Conservation (phyloP, 2,797 vertebrate genomes). For the Gambelia wislizenii region DNA sequence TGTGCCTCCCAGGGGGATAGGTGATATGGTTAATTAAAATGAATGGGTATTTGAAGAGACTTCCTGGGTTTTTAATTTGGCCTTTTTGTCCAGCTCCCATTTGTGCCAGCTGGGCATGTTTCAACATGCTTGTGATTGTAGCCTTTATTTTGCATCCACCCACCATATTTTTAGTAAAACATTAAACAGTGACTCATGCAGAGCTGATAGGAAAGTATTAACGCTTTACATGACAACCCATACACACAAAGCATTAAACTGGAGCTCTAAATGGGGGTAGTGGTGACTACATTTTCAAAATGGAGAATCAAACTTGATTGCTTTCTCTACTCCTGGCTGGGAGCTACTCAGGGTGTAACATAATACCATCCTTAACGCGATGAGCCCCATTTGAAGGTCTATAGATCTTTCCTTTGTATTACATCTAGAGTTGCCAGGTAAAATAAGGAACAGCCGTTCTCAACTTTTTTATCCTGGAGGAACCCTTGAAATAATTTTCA, state of each 20-base stretch:
- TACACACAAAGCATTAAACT: neutral
- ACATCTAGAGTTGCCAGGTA: neutral
- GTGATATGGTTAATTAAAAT: slow-evolving; percentile 36
- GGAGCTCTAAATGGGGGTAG: too few species aligned
- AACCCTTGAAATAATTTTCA: too few species aligned
- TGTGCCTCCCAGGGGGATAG: neutral
- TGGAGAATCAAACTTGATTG: neutral
- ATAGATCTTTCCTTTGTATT: neutral
- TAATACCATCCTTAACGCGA: neutral
- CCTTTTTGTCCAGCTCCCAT: slow-evolving; percentile 24
- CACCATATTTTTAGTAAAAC: neutral
- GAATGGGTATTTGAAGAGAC: neutral
- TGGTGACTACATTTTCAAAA: neutral
- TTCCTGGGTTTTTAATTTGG: slow-evolving; percentile 23
- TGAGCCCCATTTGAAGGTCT: neutral
- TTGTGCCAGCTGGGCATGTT: slow-evolving; percentile 29
- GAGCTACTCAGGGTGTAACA: neutral
- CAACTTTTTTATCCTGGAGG: too few species aligned
- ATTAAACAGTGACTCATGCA: neutral
- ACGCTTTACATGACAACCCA: neutral
- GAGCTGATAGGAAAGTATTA: neutral
- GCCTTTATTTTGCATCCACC: slow-evolving; percentile 5
- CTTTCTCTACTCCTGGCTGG: neutral
- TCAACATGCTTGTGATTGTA: slow-evolving; percentile 39
- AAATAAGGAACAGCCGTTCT: neutral